A percentile compares a stretch with the other conserved stretches of the same genome.
phyloP scores from a whole-genome alignment of 2,888 invertebrate genomes.

The Teinopalpus imperialis region DNA sequence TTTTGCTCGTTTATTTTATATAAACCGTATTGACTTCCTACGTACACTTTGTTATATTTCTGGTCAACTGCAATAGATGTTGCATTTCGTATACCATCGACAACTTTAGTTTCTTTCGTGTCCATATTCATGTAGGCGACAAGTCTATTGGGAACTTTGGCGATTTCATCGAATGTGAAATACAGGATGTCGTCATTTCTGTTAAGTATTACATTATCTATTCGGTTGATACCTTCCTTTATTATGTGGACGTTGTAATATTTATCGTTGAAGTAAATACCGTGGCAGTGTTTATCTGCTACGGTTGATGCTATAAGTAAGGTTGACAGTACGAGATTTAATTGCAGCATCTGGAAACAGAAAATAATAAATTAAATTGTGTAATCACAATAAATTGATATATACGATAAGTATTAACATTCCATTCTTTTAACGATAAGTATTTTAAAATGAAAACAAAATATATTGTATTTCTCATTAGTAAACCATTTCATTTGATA shows the following conservation, averaged over 20 bases:
- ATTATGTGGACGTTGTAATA: slow-evolving; percentile 58
- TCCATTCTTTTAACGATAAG: no score
- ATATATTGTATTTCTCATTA: no score
- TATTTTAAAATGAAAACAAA: no score
- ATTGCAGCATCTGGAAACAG: slow-evolving; percentile 23
- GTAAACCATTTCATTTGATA: no score
- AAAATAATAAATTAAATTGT: no score
- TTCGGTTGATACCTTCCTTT: slow-evolving; percentile 60
- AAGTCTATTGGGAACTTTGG: slow-evolving; percentile 39
- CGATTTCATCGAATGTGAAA: slow-evolving; percentile 61
- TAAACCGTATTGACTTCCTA: slow-evolving; percentile 61
- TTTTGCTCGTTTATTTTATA: slow-evolving; percentile 54
- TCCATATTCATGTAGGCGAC: slow-evolving; percentile 54
- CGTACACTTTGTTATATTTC: slow-evolving; percentile 52
- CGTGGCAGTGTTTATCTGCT: slow-evolving; percentile 50
- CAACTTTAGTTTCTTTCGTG: slow-evolving; percentile 44
- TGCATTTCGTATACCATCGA: slow-evolving; percentile 63
- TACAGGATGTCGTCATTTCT: slow-evolving; percentile 59
- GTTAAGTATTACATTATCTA: slow-evolving; percentile 54
- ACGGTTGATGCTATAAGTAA: slow-evolving; percentile 36
- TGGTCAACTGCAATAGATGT: slow-evolving; percentile 61
- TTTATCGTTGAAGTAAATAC: slow-evolving; percentile 51
- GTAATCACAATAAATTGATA: no score
- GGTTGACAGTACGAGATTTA: slow-evolving; percentile 40
- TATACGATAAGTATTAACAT: no score